Percentiles rank a stretch among this genome's conserved stretches.
These are phyloP conservation scores for Coreoperca whiteheadi DNA, from an alignment of 2,113 vertebrate species.

Conservation along the genomic window DNA sequence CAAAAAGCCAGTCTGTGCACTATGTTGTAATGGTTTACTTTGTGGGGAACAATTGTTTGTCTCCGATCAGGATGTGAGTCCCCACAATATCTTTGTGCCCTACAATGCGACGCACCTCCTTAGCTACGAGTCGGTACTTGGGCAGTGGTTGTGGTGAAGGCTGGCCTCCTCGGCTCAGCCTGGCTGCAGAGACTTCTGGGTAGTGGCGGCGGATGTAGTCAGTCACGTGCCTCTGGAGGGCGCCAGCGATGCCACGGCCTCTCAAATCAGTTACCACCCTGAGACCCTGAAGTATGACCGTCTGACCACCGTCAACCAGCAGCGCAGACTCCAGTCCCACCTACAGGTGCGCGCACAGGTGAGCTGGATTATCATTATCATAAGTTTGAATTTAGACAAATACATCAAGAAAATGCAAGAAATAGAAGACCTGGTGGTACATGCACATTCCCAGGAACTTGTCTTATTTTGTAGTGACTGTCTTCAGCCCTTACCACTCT, in stretches of 20 bases:
- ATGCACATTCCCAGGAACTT: too few relatives aligned
- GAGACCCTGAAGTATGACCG: constrained; percentile 12
- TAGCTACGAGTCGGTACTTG: constrained; percentile 26
- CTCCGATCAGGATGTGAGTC: too few relatives aligned
- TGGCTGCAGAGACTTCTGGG: constrained; percentile 8
- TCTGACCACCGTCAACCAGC: constrained; percentile 29
- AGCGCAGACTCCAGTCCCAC: constrained; percentile 32
- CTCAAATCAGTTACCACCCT: constrained; percentile 34
- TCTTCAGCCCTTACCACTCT: constrained; percentile 35
- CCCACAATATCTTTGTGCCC: too few relatives aligned
- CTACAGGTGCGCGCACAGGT: neutral
- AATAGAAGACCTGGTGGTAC: too few relatives aligned
- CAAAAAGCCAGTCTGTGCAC: too few relatives aligned
- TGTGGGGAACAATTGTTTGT: too few relatives aligned
- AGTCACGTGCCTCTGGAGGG: constrained; percentile 23
- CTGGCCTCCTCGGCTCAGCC: constrained; percentile 18
- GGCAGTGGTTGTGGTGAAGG: constrained; percentile 5
- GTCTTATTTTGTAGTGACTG: neutral
- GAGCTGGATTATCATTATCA: too few relatives aligned
- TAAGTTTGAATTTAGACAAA: too few relatives aligned
- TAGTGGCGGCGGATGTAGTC: neutral
- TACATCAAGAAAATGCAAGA: too few relatives aligned
- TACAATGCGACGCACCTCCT: constrained; percentile 21
- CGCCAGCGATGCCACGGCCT: neutral
- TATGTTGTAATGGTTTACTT: too few relatives aligned